Base-by-base conservation (phyloP, 2,888 invertebrate genomes). In the Agrochola macilenta region DNA sequence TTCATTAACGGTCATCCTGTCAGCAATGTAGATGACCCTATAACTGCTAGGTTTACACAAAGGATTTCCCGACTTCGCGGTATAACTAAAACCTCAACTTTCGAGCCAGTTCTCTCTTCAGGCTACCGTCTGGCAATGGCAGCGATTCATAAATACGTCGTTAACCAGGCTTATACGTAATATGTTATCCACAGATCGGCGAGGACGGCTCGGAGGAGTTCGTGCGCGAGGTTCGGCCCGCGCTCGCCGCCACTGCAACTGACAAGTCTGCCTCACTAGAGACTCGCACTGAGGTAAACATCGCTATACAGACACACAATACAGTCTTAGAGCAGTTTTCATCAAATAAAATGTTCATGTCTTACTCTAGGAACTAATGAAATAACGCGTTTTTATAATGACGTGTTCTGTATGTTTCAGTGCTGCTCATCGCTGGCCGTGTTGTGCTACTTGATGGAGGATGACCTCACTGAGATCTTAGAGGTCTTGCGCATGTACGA, bases 361-460 rank as follows among this genome's bases (percentile, higher is more conserved):
- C 2, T 20, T 14, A 57, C 12, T 69, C 11, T 26, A 49, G n/a
- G 17, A 39, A 26, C 17, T 8, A 2, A 49, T 52, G 43, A 46
- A 46, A 49, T 30, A n/a, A 69, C 12, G 20, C 14, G 9, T 39
- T 52, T 70, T 9, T 39, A 17, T 58, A 43, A 26, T 1, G 46
- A 74, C n/a, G 5, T 61, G 26, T 49, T 71, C n/a, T 77, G 12
- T 54, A 49, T 64, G 14, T 95, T 97, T 11, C 94, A 99, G 98
- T 99, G 99, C 92, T 99, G 99, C 90, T 97, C 98, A 87, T 98
- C 99, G 0, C 94, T 99, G 88, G 98, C 98, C 20, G 96, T 98
- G 90, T 97, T 99, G 85, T 98, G 98, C 90, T 99, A 99, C 93
- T 95, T 99, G 79, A 97, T 98, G 73, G 98, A 98, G 79, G 98